These are phyloP conservation scores for Boulengerochromis microlepis DNA, from an alignment of 2,113 vertebrate species.

Conservation along the genomic window DNA sequence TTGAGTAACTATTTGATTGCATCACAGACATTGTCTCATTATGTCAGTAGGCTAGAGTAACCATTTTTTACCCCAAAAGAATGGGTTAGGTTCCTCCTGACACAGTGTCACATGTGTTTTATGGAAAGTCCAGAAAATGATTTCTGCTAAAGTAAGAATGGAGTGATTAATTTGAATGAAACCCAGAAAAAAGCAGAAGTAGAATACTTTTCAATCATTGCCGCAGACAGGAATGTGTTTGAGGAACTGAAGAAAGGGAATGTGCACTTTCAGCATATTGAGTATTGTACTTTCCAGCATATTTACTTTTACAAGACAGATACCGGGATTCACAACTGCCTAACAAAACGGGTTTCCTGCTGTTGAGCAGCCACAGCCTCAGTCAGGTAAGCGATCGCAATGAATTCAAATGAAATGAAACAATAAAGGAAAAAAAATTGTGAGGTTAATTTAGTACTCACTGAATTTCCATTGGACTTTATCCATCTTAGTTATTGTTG, in stretches of 20 bases:
- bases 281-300: background rate
- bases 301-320: background rate
- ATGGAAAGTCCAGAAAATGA: background rate
- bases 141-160: background rate
- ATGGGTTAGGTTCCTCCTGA: background rate
- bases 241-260: background rate
- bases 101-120: background rate
- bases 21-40: background rate
- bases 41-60: background rate
- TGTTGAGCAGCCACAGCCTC: background rate
- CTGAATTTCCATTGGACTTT: background rate
- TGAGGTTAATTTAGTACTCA: background rate
- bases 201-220: background rate
- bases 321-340: background rate
- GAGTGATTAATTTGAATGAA: background rate
- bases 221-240: background rate
- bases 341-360: background rate
- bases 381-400: rapidly evolving
- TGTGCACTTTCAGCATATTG: background rate
- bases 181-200: background rate
- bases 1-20: background rate
- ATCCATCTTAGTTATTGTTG: background rate
- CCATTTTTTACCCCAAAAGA: background rate
- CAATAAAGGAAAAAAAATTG: background rate
- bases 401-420: rapidly evolving